Evolutionary conservation across 2,888 invertebrate genomes (phyloP).

Genomic region (Gerris lacustris): DNA sequence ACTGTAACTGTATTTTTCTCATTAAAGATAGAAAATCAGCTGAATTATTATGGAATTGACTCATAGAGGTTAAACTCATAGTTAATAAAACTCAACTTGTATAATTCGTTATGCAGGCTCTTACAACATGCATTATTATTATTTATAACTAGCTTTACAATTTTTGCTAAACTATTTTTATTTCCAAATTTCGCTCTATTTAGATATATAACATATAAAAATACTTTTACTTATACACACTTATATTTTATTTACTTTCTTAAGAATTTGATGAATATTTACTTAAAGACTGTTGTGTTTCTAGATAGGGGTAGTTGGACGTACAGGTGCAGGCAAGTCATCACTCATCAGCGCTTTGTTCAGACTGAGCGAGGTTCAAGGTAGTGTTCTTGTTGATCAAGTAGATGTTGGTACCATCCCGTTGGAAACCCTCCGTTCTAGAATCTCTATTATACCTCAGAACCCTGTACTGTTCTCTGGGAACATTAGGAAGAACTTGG

Average conservation of each 20-base stretch:
- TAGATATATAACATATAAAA: too few species aligned
- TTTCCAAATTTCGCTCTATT: too few species aligned
- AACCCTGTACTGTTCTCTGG: conserved; percentile 45
- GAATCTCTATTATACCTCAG: conserved; percentile 52
- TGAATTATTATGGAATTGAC: too few species aligned
- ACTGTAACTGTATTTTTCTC: background rate
- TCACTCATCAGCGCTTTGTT: conserved; percentile 58
- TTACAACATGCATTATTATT: too few species aligned
- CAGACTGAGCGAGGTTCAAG: conserved; percentile 53
- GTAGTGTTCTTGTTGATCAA: conserved; percentile 56
- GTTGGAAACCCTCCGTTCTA: conserved; percentile 47
- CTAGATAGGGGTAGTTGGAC: conserved; percentile 52
- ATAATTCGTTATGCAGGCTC: too few species aligned
- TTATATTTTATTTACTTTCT: too few species aligned
- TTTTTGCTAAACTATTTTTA: too few species aligned
- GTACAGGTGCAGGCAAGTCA: conserved; percentile 57
- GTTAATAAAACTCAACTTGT: too few species aligned
- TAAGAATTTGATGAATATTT: too few species aligned
- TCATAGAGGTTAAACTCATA: too few species aligned
- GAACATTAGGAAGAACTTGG: conserved; percentile 44
- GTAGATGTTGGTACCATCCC: conserved; percentile 47
- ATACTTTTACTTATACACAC: too few species aligned
- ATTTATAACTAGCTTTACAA: too few species aligned
- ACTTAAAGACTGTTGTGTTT: background rate
- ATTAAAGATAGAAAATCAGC: background rate